These are phyloP conservation scores for Morphnarchus princeps DNA, from an alignment of 2,113 vertebrate species.

Conservation along the genomic window DNA sequence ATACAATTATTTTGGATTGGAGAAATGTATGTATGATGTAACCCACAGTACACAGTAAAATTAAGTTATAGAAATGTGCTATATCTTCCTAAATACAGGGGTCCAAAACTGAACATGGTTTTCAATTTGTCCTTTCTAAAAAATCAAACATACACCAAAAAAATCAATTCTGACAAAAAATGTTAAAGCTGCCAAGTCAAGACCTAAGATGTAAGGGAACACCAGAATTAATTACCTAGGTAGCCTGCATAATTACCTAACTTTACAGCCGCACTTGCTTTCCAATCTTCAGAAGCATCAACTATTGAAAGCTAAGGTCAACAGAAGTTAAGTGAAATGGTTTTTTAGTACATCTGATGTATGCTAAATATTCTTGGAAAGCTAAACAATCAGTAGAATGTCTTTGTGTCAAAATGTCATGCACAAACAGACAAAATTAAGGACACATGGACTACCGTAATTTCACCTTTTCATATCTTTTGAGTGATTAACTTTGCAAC, in stretches of 20 bases:
- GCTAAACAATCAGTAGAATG: not conserved
- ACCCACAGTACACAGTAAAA: not conserved
- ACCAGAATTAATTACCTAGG: not conserved
- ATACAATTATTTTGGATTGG: not conserved
- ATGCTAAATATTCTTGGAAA: not conserved
- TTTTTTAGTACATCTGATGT: not conserved
- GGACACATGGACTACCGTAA: not conserved
- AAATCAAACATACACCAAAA: not conserved
- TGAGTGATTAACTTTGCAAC: not conserved
- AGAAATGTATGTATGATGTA: not conserved
- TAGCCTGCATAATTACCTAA: not conserved
- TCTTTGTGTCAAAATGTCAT: not conserved
- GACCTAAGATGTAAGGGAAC: not conserved
- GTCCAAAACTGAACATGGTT: not conserved
- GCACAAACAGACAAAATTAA: not conserved
- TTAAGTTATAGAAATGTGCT: not conserved
- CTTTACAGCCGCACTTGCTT: not conserved
- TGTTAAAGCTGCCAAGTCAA: not conserved
- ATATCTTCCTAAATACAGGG: not conserved
- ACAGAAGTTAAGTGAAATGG: not conserved
- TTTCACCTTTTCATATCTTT: not conserved
- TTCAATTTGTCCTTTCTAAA: not conserved
- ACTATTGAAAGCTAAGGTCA: not conserved
- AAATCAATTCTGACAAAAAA: not conserved
- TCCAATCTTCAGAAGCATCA: not conserved